A percentile compares a stretch with the other conserved stretches of the same genome.
Conservation (phyloP, 2,888 invertebrate genomes). For the Eristalinus aeneus region DNA sequence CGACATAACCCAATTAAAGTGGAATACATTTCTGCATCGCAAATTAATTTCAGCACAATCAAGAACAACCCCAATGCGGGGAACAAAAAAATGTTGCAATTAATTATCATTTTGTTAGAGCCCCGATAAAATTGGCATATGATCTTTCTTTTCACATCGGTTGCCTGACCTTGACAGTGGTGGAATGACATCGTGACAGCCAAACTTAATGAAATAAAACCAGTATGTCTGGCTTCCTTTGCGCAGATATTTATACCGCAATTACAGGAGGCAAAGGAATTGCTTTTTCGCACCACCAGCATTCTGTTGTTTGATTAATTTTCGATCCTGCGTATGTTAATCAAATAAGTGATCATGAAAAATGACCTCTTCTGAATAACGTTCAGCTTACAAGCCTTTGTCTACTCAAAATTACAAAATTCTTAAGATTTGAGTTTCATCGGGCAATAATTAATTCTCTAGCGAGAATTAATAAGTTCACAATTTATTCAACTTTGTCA, state of each 20-base stretch:
- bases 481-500: no score
- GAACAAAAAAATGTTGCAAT: slow-evolving; percentile 14
- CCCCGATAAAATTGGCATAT: background rate
- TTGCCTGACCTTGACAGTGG: slow-evolving; percentile 30
- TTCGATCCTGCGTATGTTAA: background rate
- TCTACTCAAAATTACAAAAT: background rate
- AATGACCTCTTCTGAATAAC: background rate
- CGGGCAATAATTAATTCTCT: no score
- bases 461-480: no score
- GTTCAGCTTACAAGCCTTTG: no score
- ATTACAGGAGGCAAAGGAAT: background rate
- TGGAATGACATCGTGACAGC: slow-evolving; percentile 1
- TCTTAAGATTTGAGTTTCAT: no score
- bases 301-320: background rate
- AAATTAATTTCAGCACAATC: background rate
- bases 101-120: slow-evolving; percentile 24
- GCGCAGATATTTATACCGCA: background rate
- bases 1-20: slow-evolving; percentile 11
- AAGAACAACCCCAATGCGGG: background rate
- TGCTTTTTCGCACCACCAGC: background rate
- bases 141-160: background rate
- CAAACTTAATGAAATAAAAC: background rate
- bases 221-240: background rate
- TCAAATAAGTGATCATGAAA: background rate
- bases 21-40: slow-evolving; percentile 19